Evolutionary conservation across 2,888 invertebrate species (phyloP).

Genomic region (Drosophila meridionalis): DNA sequence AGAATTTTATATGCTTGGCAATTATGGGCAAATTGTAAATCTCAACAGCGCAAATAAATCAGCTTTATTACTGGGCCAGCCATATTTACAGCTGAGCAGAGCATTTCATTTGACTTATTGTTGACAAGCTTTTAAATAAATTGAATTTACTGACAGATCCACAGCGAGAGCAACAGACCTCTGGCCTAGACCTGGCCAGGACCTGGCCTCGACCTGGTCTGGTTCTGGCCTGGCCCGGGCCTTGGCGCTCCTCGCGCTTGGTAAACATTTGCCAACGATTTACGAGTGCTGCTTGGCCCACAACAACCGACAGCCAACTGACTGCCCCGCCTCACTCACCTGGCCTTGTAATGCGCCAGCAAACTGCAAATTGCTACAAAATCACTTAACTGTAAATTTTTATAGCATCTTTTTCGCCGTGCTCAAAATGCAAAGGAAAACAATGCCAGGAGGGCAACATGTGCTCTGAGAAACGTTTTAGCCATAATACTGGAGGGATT

Average conservation of each 20-base stretch:
- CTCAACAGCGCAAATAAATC: conserved; percentile 80
- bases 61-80: conserved; percentile 76
- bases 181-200: conserved; percentile 21
- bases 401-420: conserved; percentile 63
- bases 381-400: conserved; percentile 82
- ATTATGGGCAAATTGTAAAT: conserved; percentile 62
- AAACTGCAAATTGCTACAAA: conserved; percentile 82
- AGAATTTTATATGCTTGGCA: conserved; percentile 36
- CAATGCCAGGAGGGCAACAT: conserved; percentile 27
- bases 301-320: conserved; percentile 2
- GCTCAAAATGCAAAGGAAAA: conserved; percentile 46
- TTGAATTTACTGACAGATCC: conserved; percentile 77
- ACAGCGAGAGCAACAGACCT: conserved; percentile 3
- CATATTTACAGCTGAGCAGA: conserved; percentile 66
- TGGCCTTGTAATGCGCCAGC: conserved; percentile 57
- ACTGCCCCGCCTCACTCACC: conserved; percentile 29
- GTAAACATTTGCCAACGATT: conserved; percentile 67
- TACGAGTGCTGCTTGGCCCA: conserved; percentile 50
- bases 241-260: conserved; percentile 31
- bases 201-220: not conserved
- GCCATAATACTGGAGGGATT: no score
- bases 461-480: not conserved
- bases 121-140: conserved; percentile 84
- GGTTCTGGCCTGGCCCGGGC: conserved; percentile 2
- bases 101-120: conserved; percentile 76